Base-by-base conservation (phyloP, 2,113 vertebrate species). In the Trogon melanurus region DNA sequence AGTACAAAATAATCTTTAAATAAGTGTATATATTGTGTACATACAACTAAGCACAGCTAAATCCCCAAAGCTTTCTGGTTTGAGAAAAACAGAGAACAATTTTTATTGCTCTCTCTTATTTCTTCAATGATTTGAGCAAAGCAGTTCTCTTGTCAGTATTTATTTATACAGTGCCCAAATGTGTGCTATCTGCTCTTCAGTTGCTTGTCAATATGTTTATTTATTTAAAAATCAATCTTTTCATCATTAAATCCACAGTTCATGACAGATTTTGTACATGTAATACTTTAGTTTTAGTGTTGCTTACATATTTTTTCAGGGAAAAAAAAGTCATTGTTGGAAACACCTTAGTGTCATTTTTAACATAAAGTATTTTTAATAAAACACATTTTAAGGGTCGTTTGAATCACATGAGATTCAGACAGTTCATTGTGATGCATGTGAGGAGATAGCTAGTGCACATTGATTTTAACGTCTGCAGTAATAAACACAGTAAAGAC, bases 401-500 rank as follows among this genome's bases (percentile, higher is more conserved):
- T 82, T 93, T 75, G 78, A 92, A 88, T 85, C 58, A 79, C 36
- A 75, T 19, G 64, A 48, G 44, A 89, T 75, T 61, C 34, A 72
- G 38, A 34, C 48, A 82, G 58, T 79, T 94, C 78, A 65, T 7
- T 85, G 54, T 67, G 79, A 88, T 65, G 50, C 62, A 60, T 91
- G 58, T 73, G 48, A 91, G 91, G 53, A 85, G 81, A 71, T 30
- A 76, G 34, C 51, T 66, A 82, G 50, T 23, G 45, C 32, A 58
- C 54, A 93, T 66, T 62, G 81, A 96, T 94, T 94, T 95, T 85
- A 94, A 89, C 69, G 91, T 91, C 87, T 93, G 45, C 30, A 70
- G 70, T 76, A 92, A 91, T 66, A 96, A 95, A 85, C 64, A 84
- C 9, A 53, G 54, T 79, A 81, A 79, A 94, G 71, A 54, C 57